Evolutionary conservation across 2,113 vertebrate species (phyloP), one percentile per base, ranked within the genome.

Genomic region (Sapayoa aenigma): DNA sequence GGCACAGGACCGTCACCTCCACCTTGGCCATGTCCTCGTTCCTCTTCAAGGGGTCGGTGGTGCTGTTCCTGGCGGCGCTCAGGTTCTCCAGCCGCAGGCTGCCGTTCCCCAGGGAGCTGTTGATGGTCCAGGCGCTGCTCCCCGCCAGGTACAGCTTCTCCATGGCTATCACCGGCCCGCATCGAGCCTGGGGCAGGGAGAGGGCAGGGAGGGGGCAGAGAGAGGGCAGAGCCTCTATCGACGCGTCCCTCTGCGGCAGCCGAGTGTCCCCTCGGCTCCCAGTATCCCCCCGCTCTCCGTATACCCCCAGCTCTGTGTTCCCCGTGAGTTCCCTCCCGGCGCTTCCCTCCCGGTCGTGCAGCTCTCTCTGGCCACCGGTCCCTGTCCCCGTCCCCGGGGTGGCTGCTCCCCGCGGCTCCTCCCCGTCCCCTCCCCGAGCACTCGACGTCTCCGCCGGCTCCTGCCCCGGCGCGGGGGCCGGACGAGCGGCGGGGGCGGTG

Each of bases 1-100:
- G 96, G 79, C 98, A 97, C 59, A 99, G 98, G n/a, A 99, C 98
- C 0, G 98, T 96, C 82, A 99, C 99, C 96, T 99, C 99, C 97
- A 99, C 98, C 93, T 99, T 99, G 82, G 99, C 99, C 96, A 99
- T 98, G 44, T 99, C 98, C 97, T 99, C 99, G 53, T 99, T 99
- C 90, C 99, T 98, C 94, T 98, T 98, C 49, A 98, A 74, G 4
- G 98, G 98, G 49, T 98, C 98, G 3, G 95, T 74, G 2, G 98
- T 98, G 94, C 71, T 58, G 98, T 99, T 99, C 62, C 94, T 95
- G 23, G 53, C 47, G 78, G 83, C 30, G 88, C 92, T 73, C 93
- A 92, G 87, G 98, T 98, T 73, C 80, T 95, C 60, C 22, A 65
- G 35, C 56, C 91, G 98, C 6, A 87, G 23, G 86, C 97, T 99